These are phyloP conservation scores for Corythornis cristatus DNA, from an alignment of 2,113 vertebrate species.

Conservation along the genomic window DNA sequence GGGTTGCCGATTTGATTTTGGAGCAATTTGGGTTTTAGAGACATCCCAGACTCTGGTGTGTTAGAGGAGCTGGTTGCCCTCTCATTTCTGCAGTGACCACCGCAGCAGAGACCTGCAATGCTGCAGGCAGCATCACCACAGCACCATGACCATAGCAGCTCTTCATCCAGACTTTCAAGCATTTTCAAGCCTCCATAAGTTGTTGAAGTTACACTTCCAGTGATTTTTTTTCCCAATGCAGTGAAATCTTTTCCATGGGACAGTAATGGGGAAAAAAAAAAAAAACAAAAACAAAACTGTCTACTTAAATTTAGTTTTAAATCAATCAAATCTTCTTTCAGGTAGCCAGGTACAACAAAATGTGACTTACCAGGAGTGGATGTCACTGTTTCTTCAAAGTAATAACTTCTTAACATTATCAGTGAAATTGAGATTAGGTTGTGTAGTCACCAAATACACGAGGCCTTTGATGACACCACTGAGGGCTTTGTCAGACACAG, in stretches of 20 bases:
- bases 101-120: not conserved
- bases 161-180: not conserved
- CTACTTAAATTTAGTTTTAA: not conserved
- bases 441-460: accelerated
- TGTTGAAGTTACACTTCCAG: not conserved
- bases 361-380: not conserved
- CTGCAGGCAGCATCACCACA: not conserved
- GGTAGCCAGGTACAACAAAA: not conserved
- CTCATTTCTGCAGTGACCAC: not conserved
- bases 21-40: not conserved
- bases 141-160: not conserved
- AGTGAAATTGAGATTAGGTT: accelerated
- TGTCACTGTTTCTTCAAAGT: not conserved
- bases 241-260: not conserved
- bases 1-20: not conserved
- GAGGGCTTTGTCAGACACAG: not conserved
- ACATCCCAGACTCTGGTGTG: not conserved
- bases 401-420: not conserved
- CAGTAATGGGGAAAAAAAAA: not conserved
- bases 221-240: no score
- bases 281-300: accelerated
- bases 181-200: not conserved
- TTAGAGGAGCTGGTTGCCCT: not conserved
- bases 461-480: not conserved
- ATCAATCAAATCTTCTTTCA: not conserved